Evolutionary conservation across 1,140 invertebrate species (phyloP), one percentile per base, ranked within the genome.

Genomic region (Pseudoatta argentina): DNA sequence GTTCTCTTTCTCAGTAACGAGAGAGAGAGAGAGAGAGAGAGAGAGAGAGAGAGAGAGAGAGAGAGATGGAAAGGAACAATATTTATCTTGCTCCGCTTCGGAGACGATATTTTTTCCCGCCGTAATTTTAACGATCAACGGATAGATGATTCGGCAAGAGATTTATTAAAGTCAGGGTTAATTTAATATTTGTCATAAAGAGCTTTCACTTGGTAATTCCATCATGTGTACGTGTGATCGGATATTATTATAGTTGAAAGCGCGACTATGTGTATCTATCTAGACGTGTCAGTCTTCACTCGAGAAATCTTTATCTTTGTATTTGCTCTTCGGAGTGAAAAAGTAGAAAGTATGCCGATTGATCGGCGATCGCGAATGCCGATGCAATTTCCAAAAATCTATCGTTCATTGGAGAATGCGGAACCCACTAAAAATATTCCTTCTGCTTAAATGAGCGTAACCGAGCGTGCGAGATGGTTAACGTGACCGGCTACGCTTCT

Each of bases 121-220:
- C 24, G 55, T 83, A 83, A 86, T 79, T 86, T 86, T 67, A 79
- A 86, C 63, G 61, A 77, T 39, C 48, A 14, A 14, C 53, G n/a
- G 71, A 66, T 21, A 79, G 63, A 57, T 57, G 69, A 75, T 83
- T 83, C 8, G 79, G n/a, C 55, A 55, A 14, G 7, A 21, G 67
- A 82, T 82, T 73, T 61, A 73, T 51, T 75, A 83, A 48, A 73
- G 69, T 61, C 69, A 14, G 55, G 44, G n/a, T 30, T 10, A 73
- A 73, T 48, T 72, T 44, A 61, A 73, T 59, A 72, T 61, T 82
- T 18, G n/a, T 57, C 21, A 18, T 34, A 14, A 34, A 21, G 12
- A 16, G 5, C n/a, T 21, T 30, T 30, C 30, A 4, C 44, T 64
- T 18, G 59, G 18, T 5, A 10, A 14, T 21, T 30, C 18, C 24